A percentile compares a stretch with the other conserved stretches of the same genome.
Conservation (phyloP, 2,113 vertebrate genomes). For the Eretmodus cyanostictus region DNA sequence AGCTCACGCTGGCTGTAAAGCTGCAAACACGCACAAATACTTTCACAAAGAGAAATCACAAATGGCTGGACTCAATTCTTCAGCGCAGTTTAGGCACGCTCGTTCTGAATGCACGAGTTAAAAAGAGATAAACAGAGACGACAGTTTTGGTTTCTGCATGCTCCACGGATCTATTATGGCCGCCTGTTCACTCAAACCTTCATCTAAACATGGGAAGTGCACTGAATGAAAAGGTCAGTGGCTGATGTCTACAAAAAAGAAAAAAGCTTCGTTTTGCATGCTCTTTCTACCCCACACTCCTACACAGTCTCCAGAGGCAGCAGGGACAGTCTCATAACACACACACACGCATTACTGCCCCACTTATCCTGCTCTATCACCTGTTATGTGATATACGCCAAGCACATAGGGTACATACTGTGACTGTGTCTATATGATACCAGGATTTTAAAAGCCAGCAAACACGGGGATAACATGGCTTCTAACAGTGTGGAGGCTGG, state of each 20-base stretch:
- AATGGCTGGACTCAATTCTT: background rate
- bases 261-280: background rate
- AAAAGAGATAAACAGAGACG: background rate
- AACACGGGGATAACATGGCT: background rate
- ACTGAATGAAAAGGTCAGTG: background rate
- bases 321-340: conserved; percentile 2
- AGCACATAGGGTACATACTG: background rate
- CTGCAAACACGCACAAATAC: background rate
- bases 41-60: background rate
- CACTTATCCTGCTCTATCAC: background rate
- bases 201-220: background rate
- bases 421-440: background rate
- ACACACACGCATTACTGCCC: background rate
- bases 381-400: background rate
- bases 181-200: conserved; percentile 12
- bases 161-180: background rate
- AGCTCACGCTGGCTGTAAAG: background rate
- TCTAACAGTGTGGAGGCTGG: background rate
- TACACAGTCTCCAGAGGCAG: background rate
- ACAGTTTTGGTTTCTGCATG: background rate
- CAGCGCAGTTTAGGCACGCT: background rate
- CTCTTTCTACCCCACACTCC: background rate
- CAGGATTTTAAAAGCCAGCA: background rate
- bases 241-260: background rate
- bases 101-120: background rate